Conservation (phyloP, 2,888 invertebrate genomes). For the Horisme vitalbata region DNA sequence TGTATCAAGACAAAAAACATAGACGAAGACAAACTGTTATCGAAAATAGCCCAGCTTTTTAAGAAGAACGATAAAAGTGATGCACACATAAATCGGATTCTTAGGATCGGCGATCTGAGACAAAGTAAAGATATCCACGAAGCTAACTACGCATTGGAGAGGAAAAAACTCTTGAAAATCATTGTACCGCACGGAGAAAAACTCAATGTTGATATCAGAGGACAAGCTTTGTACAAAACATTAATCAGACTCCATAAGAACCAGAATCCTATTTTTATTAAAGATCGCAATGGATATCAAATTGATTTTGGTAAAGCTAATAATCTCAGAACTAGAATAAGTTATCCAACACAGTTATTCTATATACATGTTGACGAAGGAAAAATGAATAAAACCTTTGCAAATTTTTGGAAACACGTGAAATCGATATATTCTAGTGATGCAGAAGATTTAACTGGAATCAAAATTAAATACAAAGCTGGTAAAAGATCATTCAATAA, state of each 20-base stretch:
- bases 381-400: too few relatives aligned
- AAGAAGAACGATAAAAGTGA: not conserved
- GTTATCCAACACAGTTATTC: too few relatives aligned
- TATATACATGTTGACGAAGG: too few relatives aligned
- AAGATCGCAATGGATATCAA: conserved; percentile 5
- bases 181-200: conserved; percentile 37
- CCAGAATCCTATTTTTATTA: conserved; percentile 17
- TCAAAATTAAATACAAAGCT: too few relatives aligned
- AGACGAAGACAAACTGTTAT: conserved; percentile 3
- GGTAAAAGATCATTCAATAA: too few relatives aligned
- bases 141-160: conserved; percentile 1
- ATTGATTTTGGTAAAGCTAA: conserved; percentile 4
- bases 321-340: too few relatives aligned
- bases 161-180: conserved; percentile 33
- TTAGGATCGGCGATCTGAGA: not conserved
- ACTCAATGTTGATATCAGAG: conserved; percentile 34
- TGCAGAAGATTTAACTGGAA: too few relatives aligned
- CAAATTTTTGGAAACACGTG: too few relatives aligned
- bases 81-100: not conserved
- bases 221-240: conserved; percentile 38
- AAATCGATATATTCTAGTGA: too few relatives aligned
- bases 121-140: conserved; percentile 1
- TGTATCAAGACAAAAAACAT: conserved; percentile 12
- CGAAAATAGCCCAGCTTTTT: conserved; percentile 1
- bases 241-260: conserved; percentile 36